These are phyloP conservation scores for Coelogynopora nodosa DNA, from an alignment of 2,888 invertebrate species.

Conservation along the genomic window DNA sequence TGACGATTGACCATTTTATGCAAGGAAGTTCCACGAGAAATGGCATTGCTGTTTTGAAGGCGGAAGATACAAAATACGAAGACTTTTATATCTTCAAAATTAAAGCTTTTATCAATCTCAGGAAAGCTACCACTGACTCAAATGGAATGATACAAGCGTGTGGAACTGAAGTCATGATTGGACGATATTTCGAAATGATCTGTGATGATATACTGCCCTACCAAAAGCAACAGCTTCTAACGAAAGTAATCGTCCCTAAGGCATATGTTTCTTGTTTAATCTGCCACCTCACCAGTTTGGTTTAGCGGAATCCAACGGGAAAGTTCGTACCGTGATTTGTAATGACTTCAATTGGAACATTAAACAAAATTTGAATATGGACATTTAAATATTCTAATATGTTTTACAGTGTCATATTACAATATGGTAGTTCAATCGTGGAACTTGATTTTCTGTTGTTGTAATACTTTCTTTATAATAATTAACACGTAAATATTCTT, in stretches of 20 bases:
- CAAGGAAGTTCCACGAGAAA: not conserved
- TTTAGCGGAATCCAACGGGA: not conserved
- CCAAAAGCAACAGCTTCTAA: not conserved
- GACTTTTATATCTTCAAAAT: not conserved
- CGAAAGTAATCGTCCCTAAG: not conserved
- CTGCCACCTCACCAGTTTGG: not conserved
- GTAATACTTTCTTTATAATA: too few relatives aligned
- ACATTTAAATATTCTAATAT: not conserved
- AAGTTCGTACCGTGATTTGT: not conserved
- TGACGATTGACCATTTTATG: not conserved
- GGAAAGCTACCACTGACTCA: not conserved
- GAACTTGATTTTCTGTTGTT: too few relatives aligned
- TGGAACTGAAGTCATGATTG: not conserved
- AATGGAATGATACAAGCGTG: not conserved
- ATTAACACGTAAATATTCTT: too few relatives aligned
- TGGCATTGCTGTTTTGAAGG: not conserved
- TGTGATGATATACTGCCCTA: not conserved
- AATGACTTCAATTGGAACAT: not conserved
- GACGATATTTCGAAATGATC: not conserved
- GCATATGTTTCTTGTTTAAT: not conserved
- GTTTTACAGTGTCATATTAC: too few relatives aligned
- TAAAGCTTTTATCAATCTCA: not conserved
- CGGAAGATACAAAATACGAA: not conserved
- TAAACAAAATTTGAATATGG: not conserved
- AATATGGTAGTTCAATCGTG: too few relatives aligned